Evolutionary conservation across 2,113 vertebrate genomes (phyloP), one percentile per base, ranked within the genome.

Genomic region (Ceyx cyanopectus): DNA sequence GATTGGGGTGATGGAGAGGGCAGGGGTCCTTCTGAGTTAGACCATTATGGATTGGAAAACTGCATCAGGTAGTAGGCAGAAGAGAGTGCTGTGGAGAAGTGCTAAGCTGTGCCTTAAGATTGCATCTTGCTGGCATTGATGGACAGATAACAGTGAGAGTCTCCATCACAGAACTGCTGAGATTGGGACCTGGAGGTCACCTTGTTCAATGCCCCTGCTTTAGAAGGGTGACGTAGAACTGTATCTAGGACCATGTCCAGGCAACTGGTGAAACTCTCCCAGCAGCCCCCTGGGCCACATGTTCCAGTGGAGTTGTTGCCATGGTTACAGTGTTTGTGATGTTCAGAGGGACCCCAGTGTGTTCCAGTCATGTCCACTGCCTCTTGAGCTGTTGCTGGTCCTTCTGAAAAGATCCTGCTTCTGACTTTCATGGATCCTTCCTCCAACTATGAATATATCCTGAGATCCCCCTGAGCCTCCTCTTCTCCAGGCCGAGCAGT

Each of bases 11-110:
- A 24, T 46, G 66, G 41, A 87, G 37, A 56, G n/a, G 41, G 6
- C 26, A 14, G 0, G 3, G 17, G 2, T 54, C 24, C 24, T 70
- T 62, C 1, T 4, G 30, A 66, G 8, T 40, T 66, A 1, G 4
- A 54, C 21, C 50, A 12, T 20, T 26, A 21, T 0, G 1, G 40
- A 4, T 37, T 17, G 40, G 53, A 87, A 8, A 22, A 16, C 10
- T 54, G 16, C 10, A 5, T 40, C 32, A 17, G 4, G 32, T 29
- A 40, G n/a, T 14, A 69, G 46, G 19, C 57, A 26, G 34, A 41
- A 29, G 41, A 45, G 30, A 5, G 32, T 37, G 48, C 13, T 57
- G 7, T 68, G 43, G 18, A 29, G 45, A 19, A 9, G 17, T 46
- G 13, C 37, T 51, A 50, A 58, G 10, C 34, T 46, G 43, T 53